Evolutionary conservation across 2,797 vertebrate species (phyloP), one percentile per base, ranked within the genome.

Genomic region (Galaxias olidus): DNA sequence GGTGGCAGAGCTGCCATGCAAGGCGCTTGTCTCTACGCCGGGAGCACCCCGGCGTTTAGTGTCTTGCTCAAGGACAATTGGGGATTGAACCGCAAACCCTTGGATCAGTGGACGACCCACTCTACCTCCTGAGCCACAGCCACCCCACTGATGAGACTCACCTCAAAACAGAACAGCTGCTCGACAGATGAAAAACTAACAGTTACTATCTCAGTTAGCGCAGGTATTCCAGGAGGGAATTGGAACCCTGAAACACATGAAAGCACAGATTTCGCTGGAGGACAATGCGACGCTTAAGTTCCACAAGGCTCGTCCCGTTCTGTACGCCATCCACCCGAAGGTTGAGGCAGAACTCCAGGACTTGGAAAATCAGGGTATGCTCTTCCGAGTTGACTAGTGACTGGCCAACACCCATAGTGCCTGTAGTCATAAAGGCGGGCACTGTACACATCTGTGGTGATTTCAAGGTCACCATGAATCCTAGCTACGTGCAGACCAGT

Each of bases 401-500:
- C 19, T 48, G 59, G 14, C 45, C 41, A 50, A 61, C 57, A 40
- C 51, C 50, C 9, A 61, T 56, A 20, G 54, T 67, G 8, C 43
- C 17, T 10, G 44, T 56, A 17, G 59, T 15, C 10, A 71, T 44
- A 17, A 48, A 40, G 11, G 58, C 44, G 10, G 19, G 9, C 44
- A 46, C 11, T 19, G 17, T 30, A 40, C 10, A 13, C 52, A 54
- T 54, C 52, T 54, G 52, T 13, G 20, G 20, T 13, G 12, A 54
- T 20, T 20, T 53, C 18, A 53, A 20, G 18, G 17, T 53, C 17
- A 53, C 17, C n/a, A 50, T 69, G 13, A 70, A 72, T 63, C 47
- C 56, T 43, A 65, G 8, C 57, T 74, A 8, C 55, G 59, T 10
- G 46, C 54, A 43, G 68, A 68, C 17, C 54, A 79, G 20, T 54